These are phyloP conservation scores for Lutjanus campechanus DNA, from an alignment of 2,797 vertebrate species.

Conservation along the genomic window DNA sequence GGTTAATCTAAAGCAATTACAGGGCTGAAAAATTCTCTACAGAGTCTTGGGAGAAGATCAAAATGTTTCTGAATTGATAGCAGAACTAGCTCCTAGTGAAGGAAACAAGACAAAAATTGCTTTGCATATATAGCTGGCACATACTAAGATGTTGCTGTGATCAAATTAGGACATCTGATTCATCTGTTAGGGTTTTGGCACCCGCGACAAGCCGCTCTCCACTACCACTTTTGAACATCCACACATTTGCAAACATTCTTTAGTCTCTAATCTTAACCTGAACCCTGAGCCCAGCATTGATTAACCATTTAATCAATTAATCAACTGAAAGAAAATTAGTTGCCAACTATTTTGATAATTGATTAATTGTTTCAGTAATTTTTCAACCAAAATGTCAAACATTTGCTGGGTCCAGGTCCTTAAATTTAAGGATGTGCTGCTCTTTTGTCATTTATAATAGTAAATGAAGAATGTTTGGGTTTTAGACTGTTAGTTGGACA, in stretches of 20 bases:
- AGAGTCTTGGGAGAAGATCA: slow-evolving; percentile 69
- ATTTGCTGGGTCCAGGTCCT: too few relatives aligned
- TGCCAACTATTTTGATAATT: too few relatives aligned
- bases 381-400: too few relatives aligned
- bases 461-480: too few relatives aligned
- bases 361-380: too few relatives aligned
- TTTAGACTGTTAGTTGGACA: too few relatives aligned
- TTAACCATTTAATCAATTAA: too few relatives aligned
- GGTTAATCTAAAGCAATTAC: slow-evolving; percentile 78
- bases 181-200: slow-evolving; percentile 53
- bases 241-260: not conserved
- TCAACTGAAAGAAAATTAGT: too few relatives aligned
- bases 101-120: slow-evolving; percentile 63
- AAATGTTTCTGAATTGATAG: slow-evolving; percentile 66
- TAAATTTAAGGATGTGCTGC: too few relatives aligned
- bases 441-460: too few relatives aligned
- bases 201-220: slow-evolving; percentile 32
- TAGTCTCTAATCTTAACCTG: not conserved
- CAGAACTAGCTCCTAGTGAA: slow-evolving; percentile 30
- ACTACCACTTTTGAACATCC: not conserved
- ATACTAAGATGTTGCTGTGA: slow-evolving; percentile 46
- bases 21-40: slow-evolving; percentile 57
- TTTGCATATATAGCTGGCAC: slow-evolving; percentile 56
- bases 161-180: slow-evolving; percentile 70
- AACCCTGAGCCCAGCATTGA: not conserved